A percentile compares a stretch with the other conserved stretches of the same genome.
These are phyloP conservation scores for Lasius platythorax DNA, from an alignment of 2,888 invertebrate species.

Conservation along the genomic window DNA sequence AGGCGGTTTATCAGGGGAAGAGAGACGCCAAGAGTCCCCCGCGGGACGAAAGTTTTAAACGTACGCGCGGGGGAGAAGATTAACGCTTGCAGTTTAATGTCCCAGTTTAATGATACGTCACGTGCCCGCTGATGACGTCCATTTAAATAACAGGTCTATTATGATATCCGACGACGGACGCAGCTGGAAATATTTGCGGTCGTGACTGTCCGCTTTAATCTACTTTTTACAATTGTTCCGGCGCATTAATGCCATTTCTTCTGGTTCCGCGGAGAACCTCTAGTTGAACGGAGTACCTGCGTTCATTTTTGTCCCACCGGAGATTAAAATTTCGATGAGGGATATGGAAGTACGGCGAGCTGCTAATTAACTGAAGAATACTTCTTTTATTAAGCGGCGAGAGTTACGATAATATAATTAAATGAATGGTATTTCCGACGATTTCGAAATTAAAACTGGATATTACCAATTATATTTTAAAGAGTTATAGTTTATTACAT, in stretches of 20 bases:
- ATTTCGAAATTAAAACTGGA: conserved; percentile 24
- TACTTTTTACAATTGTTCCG: conserved; percentile 58
- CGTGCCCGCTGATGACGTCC: conserved; percentile 54
- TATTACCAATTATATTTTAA: conserved; percentile 7
- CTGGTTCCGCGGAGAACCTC: conserved; percentile 33
- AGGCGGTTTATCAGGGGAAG: conserved; percentile 74
- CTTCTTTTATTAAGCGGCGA: conserved; percentile 45
- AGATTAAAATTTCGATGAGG: conserved; percentile 57
- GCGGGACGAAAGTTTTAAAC: conserved; percentile 72
- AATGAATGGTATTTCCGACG: conserved; percentile 30
- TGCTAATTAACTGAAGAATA: conserved; percentile 54
- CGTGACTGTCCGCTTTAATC: conserved; percentile 52
- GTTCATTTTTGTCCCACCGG: conserved; percentile 54
- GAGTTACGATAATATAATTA: conserved; percentile 40
- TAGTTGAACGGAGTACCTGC: conserved; percentile 19
- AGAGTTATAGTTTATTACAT: neutral
- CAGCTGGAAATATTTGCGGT: conserved; percentile 57
- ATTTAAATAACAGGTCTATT: conserved; percentile 57
- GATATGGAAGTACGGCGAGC: conserved; percentile 35
- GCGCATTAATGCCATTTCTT: conserved; percentile 56
- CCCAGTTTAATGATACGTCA: conserved; percentile 62
- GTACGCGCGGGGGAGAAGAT: conserved; percentile 73
- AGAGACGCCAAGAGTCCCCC: conserved; percentile 18
- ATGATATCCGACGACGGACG: conserved; percentile 52
- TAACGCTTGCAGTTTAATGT: conserved; percentile 77